A percentile compares a stretch with the other conserved stretches of the same genome.
phyloP scores from a whole-genome alignment of 2,113 vertebrate species.

The Cryptomyrus ogoouensis region DNA sequence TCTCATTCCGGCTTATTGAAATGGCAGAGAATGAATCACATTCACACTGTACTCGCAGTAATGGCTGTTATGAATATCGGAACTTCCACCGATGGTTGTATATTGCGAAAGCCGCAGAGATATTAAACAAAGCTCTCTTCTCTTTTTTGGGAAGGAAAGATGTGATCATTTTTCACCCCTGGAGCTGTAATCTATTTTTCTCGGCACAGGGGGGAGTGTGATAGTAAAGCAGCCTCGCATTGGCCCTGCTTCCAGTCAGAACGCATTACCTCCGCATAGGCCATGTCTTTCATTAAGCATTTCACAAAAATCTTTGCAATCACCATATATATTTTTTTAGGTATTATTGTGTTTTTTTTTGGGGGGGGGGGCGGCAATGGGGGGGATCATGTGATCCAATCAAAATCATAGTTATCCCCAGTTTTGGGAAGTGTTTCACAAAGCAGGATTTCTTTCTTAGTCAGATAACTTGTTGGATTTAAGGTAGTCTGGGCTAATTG shows the following conservation, averaged over 20 bases:
- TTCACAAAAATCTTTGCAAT: neutral
- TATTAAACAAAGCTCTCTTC: conserved; percentile 20
- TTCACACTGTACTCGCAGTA: neutral
- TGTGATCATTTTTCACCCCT: conserved; percentile 24
- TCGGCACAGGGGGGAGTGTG: neutral
- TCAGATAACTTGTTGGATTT: neutral
- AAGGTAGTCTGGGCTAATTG: neutral
- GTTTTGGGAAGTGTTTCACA: neutral
- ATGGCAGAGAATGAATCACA: neutral
- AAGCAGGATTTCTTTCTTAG: neutral
- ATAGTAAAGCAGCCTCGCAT: conserved; percentile 6
- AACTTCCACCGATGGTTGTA: conserved; percentile 1
- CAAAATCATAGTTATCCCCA: neutral
- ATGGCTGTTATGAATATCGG: conserved; percentile 14
- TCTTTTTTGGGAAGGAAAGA: conserved; percentile 13
- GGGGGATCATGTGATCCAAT: neutral
- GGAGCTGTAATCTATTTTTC: conserved; percentile 19
- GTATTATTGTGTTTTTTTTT: neutral
- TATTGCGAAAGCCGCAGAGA: conserved; percentile 15
- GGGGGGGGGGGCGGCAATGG: no score
- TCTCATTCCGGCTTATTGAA: neutral
- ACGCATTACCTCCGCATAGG: neutral
- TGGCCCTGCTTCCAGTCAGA: neutral
- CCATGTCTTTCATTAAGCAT: conserved; percentile 16
- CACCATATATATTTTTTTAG: neutral